phyloP scores from a whole-genome alignment of 2,888 invertebrate genomes.

The Spodoptera picta region DNA sequence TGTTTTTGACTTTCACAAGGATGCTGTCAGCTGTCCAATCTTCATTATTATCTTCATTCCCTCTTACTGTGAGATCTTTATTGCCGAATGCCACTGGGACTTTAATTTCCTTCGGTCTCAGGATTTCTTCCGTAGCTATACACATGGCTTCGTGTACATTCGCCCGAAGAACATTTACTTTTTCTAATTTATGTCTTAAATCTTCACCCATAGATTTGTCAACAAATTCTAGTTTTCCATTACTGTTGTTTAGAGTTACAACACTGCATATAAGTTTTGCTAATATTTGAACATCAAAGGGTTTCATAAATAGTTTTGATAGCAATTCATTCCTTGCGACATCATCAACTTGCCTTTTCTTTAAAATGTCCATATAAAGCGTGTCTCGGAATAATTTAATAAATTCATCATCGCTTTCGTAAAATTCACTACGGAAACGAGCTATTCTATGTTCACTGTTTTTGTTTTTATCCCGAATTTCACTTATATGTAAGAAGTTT shows the following conservation, averaged over 20 bases:
- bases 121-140: constrained; percentile 7
- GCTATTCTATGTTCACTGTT: constrained; percentile 14
- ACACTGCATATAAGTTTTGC: constrained; percentile 7
- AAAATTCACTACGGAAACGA: constrained; percentile 30
- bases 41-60: background rate
- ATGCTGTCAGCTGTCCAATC: background rate
- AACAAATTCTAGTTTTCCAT: constrained; percentile 24
- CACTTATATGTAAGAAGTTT: constrained; percentile 26
- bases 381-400: constrained; percentile 19
- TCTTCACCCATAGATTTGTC: background rate
- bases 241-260: constrained; percentile 2
- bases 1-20: constrained; percentile 6
- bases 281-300: background rate
- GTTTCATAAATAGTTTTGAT: background rate
- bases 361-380: constrained; percentile 21
- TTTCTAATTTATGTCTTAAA: constrained; percentile 4
- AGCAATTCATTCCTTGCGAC: too few relatives aligned
- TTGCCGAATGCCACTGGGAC: constrained; percentile 43
- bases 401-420: constrained; percentile 13
- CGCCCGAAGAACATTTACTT: constrained; percentile 12
- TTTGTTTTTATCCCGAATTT: constrained; percentile 1
- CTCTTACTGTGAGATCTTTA: constrained; percentile 30
- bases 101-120: constrained; percentile 16
- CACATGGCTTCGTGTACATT: constrained; percentile 15
- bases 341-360: background rate